Evolutionary conservation across 2,888 invertebrate genomes (phyloP).

Genomic region (Ceriagrion tenellum): DNA sequence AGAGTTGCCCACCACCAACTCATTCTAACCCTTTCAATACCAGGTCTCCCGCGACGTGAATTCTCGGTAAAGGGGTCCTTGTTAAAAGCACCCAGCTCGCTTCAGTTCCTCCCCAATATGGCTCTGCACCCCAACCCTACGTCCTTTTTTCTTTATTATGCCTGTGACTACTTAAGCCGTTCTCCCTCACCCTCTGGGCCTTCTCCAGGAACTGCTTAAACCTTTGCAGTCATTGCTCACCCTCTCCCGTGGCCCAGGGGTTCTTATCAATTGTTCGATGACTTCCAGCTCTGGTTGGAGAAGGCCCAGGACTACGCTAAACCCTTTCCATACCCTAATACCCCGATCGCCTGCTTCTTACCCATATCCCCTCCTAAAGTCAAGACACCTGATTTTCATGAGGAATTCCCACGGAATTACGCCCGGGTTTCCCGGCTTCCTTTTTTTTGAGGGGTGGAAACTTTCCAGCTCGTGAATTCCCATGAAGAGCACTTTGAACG

Average conservation of each 20-base stretch:
- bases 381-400: not conserved
- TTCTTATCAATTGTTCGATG: not conserved
- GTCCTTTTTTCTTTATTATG: not conserved
- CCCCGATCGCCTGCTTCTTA: not conserved
- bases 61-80: conserved; percentile 31
- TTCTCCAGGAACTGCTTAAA: not conserved
- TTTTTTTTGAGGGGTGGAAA: too few relatives aligned
- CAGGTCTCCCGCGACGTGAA: not conserved
- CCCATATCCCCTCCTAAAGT: not conserved
- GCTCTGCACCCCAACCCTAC: not conserved
- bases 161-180: not conserved
- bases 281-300: not conserved
- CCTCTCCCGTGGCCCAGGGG: not conserved
- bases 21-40: not conserved
- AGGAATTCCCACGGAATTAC: not conserved
- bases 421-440: too few relatives aligned
- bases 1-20: not conserved
- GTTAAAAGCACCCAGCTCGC: not conserved
- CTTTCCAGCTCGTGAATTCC: too few relatives aligned
- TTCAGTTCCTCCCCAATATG: not conserved
- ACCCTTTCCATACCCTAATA: not conserved
- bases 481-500: too few relatives aligned
- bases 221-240: not conserved
- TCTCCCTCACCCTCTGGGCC: not conserved
- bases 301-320: not conserved